Conservation (phyloP, 2,888 invertebrate species). For the Drosophila melanocephala region DNA sequence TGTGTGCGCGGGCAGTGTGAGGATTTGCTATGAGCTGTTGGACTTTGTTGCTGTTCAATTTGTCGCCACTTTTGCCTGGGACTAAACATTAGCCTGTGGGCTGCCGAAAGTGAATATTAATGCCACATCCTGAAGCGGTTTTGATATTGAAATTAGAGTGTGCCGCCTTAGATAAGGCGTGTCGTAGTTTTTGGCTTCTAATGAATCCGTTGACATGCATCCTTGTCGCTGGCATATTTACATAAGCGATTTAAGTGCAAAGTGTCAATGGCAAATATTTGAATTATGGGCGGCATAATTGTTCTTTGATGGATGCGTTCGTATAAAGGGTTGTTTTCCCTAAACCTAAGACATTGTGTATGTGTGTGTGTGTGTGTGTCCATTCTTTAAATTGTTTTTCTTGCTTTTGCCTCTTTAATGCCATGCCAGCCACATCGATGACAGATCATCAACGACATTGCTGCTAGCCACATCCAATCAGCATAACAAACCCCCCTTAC, state of each 20-base stretch:
- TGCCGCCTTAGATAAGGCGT: constrained; percentile 54
- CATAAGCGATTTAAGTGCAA: constrained; percentile 62
- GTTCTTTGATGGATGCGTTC: constrained; percentile 38
- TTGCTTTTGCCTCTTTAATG: constrained; percentile 7
- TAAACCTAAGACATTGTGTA: constrained; percentile 6
- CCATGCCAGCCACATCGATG: constrained; percentile 17
- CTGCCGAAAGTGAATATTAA: constrained; percentile 67
- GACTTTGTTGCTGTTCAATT: constrained; percentile 51
- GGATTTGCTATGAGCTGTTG: constrained; percentile 60
- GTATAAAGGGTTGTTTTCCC: constrained; percentile 9
- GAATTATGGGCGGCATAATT: constrained; percentile 55
- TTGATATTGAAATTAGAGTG: constrained; percentile 70
- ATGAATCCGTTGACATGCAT: constrained; percentile 42
- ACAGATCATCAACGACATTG: constrained; percentile 39
- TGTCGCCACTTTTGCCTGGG: constrained; percentile 42
- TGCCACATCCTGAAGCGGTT: constrained; percentile 53
- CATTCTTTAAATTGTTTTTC: constrained; percentile 12
- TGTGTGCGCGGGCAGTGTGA: constrained; percentile 39
- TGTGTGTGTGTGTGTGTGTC: neutral
- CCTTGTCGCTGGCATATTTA: constrained; percentile 53
- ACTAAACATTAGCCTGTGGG: constrained; percentile 41
- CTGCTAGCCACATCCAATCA: constrained; percentile 56
- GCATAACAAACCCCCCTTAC: constrained; percentile 30
- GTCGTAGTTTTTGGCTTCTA: constrained; percentile 35
- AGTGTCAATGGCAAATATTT: constrained; percentile 67